These are phyloP conservation scores for Sebastiscus tertius DNA, from an alignment of 2,797 vertebrate species.

Conservation along the genomic window DNA sequence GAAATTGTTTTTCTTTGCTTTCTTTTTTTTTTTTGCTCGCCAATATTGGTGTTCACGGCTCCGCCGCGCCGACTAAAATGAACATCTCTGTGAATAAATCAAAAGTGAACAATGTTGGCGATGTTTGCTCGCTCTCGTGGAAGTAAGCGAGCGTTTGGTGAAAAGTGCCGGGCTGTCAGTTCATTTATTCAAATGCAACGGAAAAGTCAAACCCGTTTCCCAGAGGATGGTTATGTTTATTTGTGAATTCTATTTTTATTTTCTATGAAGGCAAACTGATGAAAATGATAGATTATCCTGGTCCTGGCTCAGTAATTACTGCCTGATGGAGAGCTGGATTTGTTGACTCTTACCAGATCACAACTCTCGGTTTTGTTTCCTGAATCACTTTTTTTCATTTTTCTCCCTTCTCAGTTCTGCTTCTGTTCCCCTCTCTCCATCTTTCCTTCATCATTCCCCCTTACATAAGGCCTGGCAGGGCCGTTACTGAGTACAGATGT, in stretches of 20 bases:
- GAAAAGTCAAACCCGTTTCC: slow-evolving; percentile 31
- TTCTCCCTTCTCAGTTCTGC: neutral
- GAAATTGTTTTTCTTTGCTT: slow-evolving; percentile 19
- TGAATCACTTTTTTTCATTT: neutral
- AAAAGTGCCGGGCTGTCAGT: slow-evolving; percentile 29
- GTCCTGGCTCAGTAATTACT: slow-evolving; percentile 14
- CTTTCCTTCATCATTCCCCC: neutral
- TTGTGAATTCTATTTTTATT: slow-evolving; percentile 25
- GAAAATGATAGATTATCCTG: slow-evolving; percentile 7
- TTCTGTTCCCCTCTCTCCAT: neutral
- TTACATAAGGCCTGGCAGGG: slow-evolving; percentile 23
- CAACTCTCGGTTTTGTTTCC: neutral
- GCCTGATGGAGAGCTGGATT: slow-evolving; percentile 29
- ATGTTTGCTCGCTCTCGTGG: neutral
- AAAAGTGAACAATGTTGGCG: neutral
- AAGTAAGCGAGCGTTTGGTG: slow-evolving; percentile 2
- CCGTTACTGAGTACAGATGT: slow-evolving; percentile 36
- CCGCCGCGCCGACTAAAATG: neutral
- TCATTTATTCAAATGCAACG: slow-evolving; percentile 34
- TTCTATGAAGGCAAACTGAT: slow-evolving; percentile 27
- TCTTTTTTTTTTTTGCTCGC: neutral
- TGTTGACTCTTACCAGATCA: neutral
- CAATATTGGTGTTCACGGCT: neutral
- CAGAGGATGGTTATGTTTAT: neutral
- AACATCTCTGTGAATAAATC: slow-evolving; percentile 30